Evolutionary conservation across 2,113 vertebrate genomes (phyloP), one percentile per base, ranked within the genome.

Genomic region (Silurus glanis): DNA sequence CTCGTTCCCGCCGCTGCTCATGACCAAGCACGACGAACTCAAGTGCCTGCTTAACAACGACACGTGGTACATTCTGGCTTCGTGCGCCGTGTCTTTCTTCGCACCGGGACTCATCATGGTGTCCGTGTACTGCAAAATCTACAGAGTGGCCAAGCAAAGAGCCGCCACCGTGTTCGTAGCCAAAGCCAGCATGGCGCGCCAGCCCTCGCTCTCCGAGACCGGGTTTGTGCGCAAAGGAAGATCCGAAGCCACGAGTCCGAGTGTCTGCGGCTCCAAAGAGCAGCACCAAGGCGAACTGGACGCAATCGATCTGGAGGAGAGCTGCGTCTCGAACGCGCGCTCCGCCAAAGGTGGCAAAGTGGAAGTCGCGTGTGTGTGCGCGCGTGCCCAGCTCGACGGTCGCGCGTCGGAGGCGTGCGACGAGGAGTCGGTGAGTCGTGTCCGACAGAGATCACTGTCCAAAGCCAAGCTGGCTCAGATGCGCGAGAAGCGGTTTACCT

Each of bases 11-110:
- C 96, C 97, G 0, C 94, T 98, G 0, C 93, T 97, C 85, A 93
- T 96, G 94, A 95, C 94, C 87, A 94, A 95, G 72, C 94, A 95
- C 13, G 91, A 94, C 0, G 95, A 95, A 23, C 89, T 61, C 4
- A 93, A 95, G 87, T 97, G 97, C 76, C 90, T 96, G 82, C 93
- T 98, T 49, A 97, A 95, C 89, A 95, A 97, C 37, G 96, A 97
- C 90, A 97, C 96, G 10, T 98, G 97, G 97, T 98, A 98, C 28
- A 96, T 98, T 82, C 92, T 97, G 85, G 96, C 96, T 10, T 98
- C 97, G 45, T 97, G 96, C 53, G 75, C 95, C 0, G 95, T 96
- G 78, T 98, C 97, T 64, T 98, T 97, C 92, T 98, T 97, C 19
- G 94, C 95, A 1, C 97, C 97, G 0, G 96, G 97, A 86, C 92